A percentile compares a stretch with the other conserved stretches of the same genome.
Conservation (phyloP, 2,113 vertebrate genomes). For the Balaeniceps rex region DNA sequence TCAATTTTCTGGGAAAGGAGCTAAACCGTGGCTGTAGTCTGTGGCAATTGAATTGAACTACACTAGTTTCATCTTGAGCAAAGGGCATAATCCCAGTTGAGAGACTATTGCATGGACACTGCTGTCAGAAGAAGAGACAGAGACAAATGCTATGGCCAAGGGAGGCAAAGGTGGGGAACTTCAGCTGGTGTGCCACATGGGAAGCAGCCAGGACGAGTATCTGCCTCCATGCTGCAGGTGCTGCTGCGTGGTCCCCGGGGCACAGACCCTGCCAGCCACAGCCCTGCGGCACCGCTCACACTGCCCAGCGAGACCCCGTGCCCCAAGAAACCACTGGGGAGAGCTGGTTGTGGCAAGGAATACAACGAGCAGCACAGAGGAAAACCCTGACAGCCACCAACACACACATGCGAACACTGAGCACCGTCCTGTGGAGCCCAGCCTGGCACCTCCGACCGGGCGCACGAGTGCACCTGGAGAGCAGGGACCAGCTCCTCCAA, state of each 20-base stretch:
- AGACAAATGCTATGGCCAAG: neutral
- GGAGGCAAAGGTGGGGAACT: neutral
- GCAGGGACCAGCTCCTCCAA: neutral
- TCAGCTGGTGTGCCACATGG: neutral
- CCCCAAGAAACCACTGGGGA: rapidly evolving
- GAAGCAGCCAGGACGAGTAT: neutral
- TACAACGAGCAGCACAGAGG: neutral
- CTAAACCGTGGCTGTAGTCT: neutral
- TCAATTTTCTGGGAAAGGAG: neutral
- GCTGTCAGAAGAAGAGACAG: neutral
- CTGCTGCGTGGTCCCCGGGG: neutral
- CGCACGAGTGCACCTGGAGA: rapidly evolving
- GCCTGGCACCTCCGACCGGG: rapidly evolving
- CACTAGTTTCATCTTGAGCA: neutral
- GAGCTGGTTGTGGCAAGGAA: rapidly evolving
- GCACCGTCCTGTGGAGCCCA: rapidly evolving
- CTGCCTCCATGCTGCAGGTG: rapidly evolving
- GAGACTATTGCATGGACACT: neutral
- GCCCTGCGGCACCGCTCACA: neutral
- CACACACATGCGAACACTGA: rapidly evolving
- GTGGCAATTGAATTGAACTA: neutral
- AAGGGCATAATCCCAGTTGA: neutral
- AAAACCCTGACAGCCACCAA: neutral
- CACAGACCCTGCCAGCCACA: neutral
- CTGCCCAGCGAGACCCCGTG: rapidly evolving